Conservation (phyloP, 2,113 vertebrate genomes). For the Xenopus laevis region DNA sequence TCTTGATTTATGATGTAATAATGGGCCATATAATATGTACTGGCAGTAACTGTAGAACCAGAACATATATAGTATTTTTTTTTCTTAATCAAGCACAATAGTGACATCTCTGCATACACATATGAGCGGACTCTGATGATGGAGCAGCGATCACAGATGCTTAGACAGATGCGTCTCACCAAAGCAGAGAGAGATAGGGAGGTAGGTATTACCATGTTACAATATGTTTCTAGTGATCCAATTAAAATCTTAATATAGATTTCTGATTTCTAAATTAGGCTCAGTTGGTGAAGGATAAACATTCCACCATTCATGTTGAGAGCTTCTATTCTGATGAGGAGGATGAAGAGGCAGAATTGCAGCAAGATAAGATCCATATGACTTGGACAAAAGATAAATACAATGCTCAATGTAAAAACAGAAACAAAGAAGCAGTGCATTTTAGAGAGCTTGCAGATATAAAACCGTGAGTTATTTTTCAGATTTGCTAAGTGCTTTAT, state of each 20-base stretch:
- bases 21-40: too few species aligned
- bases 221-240: background rate
- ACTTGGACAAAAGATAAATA: conserved; percentile 92
- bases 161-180: conserved; percentile 93
- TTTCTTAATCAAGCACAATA: conserved; percentile 76
- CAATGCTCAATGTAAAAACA: conserved; percentile 75
- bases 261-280: conserved; percentile 66
- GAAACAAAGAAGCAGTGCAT: conserved; percentile 76
- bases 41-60: too few species aligned
- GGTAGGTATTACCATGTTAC: conserved; percentile 60
- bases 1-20: too few species aligned
- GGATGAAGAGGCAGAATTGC: conserved; percentile 73
- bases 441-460: conserved; percentile 92
- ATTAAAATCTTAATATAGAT: background rate
- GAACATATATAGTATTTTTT: background rate
- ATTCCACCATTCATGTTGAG: conserved; percentile 85
- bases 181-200: conserved; percentile 89
- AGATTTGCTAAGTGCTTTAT: too few species aligned
- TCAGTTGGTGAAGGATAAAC: conserved; percentile 93
- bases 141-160: conserved; percentile 97
- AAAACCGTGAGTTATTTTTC: conserved; percentile 81
- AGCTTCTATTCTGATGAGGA: conserved; percentile 93
- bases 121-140: conserved; percentile 97
- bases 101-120: conserved; percentile 96
- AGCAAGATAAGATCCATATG: conserved; percentile 89